A percentile compares a stretch with the other conserved stretches of the same genome.
Conservation (phyloP, 1,140 invertebrate species). For the Ips typographus region DNA sequence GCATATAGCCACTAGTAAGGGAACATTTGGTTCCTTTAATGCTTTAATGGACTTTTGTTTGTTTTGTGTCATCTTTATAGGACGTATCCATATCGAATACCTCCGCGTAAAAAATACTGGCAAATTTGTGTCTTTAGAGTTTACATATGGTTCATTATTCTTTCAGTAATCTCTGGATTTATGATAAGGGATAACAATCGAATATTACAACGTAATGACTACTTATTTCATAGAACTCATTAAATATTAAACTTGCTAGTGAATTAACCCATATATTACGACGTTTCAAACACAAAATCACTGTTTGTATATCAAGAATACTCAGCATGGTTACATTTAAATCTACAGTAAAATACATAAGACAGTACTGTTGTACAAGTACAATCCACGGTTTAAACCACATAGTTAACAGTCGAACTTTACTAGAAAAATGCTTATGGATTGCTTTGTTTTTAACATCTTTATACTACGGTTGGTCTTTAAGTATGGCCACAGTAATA, state of each 20-base stretch:
- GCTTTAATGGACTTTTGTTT: conserved; percentile 1
- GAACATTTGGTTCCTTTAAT: neutral
- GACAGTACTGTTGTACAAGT: neutral
- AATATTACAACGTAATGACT: too few relatives aligned
- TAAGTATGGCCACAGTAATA: conserved; percentile 55
- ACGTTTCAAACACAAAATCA: too few relatives aligned
- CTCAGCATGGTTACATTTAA: too few relatives aligned
- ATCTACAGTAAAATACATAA: neutral
- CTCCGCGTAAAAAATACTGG: too few relatives aligned
- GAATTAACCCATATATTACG: too few relatives aligned
- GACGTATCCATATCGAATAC: conserved; percentile 1
- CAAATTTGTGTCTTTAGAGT: too few relatives aligned
- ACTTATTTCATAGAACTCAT: too few relatives aligned
- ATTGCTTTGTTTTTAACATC: neutral
- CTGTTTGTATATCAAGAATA: too few relatives aligned
- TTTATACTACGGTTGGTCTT: neutral
- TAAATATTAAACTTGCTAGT: too few relatives aligned
- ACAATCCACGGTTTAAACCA: neutral
- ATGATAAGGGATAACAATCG: too few relatives aligned
- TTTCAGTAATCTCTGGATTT: too few relatives aligned
- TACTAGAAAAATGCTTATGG: neutral
- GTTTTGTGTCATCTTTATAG: neutral
- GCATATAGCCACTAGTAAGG: neutral
- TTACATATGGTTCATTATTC: too few relatives aligned
- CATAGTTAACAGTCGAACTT: neutral